Conservation (phyloP, 2,888 invertebrate genomes). For the Branchinecta sandiegonensis region DNA sequence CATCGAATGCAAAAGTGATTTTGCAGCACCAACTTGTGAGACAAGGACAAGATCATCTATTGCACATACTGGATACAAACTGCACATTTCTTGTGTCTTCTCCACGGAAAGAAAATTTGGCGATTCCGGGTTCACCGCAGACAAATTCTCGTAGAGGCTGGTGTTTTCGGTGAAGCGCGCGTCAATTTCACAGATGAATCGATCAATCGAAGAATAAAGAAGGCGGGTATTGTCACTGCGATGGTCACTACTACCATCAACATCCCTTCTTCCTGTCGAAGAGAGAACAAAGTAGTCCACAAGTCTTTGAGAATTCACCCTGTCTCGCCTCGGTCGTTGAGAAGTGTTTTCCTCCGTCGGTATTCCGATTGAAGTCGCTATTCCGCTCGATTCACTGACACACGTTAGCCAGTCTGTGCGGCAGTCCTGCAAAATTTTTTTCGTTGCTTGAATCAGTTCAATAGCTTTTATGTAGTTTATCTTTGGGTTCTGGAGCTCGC, state of each 20-base stretch:
- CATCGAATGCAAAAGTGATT: not conserved
- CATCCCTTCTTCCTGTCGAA: not conserved
- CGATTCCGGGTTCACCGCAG: not conserved
- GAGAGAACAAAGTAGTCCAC: slow-evolving; percentile 2
- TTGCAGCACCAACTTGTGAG: not conserved
- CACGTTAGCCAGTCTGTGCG: not conserved
- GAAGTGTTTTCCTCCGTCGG: slow-evolving; percentile 1
- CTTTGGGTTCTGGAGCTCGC: too few species aligned
- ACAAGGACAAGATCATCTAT: not conserved
- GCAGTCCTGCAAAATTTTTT: too few species aligned
- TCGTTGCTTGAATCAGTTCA: too few species aligned
- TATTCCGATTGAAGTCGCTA: slow-evolving; percentile 7
- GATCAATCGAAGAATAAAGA: not conserved
- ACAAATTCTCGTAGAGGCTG: not conserved
- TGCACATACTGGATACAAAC: not conserved
- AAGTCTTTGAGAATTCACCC: not conserved
- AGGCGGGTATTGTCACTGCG: not conserved
- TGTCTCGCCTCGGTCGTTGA: slow-evolving; percentile 6
- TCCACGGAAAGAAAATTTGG: not conserved
- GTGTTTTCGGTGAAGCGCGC: slow-evolving; percentile 5
- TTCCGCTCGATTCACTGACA: slow-evolving; percentile 5
- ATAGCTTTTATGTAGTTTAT: too few species aligned
- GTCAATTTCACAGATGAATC: not conserved
- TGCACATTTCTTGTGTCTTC: not conserved
- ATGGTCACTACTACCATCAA: not conserved